phyloP scores from a whole-genome alignment of 1,140 invertebrate genomes.

The Trichonephila inaurata region DNA sequence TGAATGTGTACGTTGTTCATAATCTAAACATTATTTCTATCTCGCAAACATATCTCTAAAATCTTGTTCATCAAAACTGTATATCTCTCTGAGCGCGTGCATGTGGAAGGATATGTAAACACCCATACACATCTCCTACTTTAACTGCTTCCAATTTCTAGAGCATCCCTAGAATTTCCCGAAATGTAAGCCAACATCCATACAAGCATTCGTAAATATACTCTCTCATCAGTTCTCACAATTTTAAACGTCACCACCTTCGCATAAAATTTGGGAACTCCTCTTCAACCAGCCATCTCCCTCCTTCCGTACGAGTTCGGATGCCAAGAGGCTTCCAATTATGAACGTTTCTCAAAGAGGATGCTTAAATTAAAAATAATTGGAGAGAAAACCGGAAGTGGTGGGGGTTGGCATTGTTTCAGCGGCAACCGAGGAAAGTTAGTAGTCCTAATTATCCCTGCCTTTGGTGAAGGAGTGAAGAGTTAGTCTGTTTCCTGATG shows the following conservation, averaged over 20 bases:
- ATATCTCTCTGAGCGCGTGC: too few species aligned
- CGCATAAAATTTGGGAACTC: background rate
- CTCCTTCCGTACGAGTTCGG: background rate
- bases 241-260: background rate
- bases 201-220: background rate
- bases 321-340: slow-evolving; percentile 24
- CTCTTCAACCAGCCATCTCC: background rate
- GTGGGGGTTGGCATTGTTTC: background rate
- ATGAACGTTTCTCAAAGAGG: background rate
- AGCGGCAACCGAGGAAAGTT: too few species aligned
- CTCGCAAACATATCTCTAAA: too few species aligned
- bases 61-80: too few species aligned
- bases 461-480: background rate
- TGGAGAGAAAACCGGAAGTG: slow-evolving; percentile 14
- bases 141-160: too few species aligned
- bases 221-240: background rate
- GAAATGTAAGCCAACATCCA: too few species aligned
- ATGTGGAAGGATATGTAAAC: too few species aligned
- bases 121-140: too few species aligned
- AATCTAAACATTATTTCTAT: too few species aligned
- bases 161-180: too few species aligned
- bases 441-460: background rate
- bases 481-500: background rate
- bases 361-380: slow-evolving; percentile 55
- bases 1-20: too few species aligned